Conservation (phyloP, 2,888 invertebrate species). For the Drosophila leonis region DNA sequence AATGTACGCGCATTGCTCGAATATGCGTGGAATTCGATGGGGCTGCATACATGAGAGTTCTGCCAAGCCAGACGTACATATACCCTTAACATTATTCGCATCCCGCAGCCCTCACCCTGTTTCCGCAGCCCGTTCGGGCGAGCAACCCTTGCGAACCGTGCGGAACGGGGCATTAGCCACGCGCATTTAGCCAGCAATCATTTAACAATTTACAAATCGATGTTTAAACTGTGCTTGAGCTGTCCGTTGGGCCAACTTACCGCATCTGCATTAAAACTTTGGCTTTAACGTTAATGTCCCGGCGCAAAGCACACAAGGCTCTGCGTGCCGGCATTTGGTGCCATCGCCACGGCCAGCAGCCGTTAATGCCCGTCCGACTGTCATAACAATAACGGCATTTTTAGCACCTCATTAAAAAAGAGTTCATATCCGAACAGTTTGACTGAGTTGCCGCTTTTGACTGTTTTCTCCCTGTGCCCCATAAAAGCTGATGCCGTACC, state of each 20-base stretch:
- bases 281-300: conserved; percentile 69
- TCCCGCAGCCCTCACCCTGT: conserved; percentile 1
- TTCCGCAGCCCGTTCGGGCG: conserved; percentile 7
- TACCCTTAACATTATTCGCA: conserved; percentile 25
- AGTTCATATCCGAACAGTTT: conserved; percentile 77
- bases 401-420: conserved; percentile 83
- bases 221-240: conserved; percentile 80
- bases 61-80: conserved; percentile 34
- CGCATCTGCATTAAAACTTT: conserved; percentile 66
- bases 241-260: conserved; percentile 29
- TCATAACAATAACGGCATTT: conserved; percentile 79
- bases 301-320: conserved; percentile 52
- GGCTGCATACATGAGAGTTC: conserved; percentile 42
- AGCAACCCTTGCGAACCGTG: conserved; percentile 58
- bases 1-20: conserved; percentile 66
- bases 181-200: conserved; percentile 82
- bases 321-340: conserved; percentile 36
- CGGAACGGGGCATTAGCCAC: conserved; percentile 67
- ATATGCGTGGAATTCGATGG: conserved; percentile 69
- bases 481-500: conserved; percentile 42
- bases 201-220: conserved; percentile 84
- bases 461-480: conserved; percentile 21
- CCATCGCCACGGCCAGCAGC: conserved; percentile 23
- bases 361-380: conserved; percentile 62
- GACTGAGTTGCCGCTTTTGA: conserved; percentile 53